These are phyloP conservation scores for Ptilodon capucinus DNA, from an alignment of 2,888 invertebrate species.

Conservation along the genomic window DNA sequence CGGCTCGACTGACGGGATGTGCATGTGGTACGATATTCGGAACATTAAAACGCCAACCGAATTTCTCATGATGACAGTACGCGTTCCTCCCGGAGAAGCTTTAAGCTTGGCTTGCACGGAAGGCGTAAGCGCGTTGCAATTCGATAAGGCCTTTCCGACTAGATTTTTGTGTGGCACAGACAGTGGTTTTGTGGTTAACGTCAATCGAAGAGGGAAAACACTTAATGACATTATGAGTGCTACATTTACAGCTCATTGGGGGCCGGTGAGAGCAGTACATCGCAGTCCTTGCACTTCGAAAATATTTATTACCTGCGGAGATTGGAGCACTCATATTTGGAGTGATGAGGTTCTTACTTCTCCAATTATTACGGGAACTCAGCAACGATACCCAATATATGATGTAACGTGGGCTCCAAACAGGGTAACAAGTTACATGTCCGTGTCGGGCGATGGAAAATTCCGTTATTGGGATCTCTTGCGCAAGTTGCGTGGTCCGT, in stretches of 20 bases:
- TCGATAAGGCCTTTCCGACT: slow-evolving; percentile 86
- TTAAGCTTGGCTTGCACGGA: slow-evolving; percentile 75
- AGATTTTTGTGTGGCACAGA: slow-evolving; percentile 66
- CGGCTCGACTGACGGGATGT: slow-evolving; percentile 83
- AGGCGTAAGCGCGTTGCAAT: slow-evolving; percentile 85
- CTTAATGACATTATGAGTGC: slow-evolving; percentile 82
- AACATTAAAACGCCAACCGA: slow-evolving; percentile 82
- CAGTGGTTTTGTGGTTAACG: slow-evolving; percentile 73
- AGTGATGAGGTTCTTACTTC: slow-evolving; percentile 83
- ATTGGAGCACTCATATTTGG: slow-evolving; percentile 85
- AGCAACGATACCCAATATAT: slow-evolving; percentile 42
- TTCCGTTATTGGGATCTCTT: slow-evolving; percentile 91
- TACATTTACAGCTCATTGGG: slow-evolving; percentile 78
- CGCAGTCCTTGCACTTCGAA: slow-evolving; percentile 85
- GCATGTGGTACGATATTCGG: slow-evolving; percentile 86
- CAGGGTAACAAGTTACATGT: slow-evolving; percentile 63
- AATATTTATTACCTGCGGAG: slow-evolving; percentile 86
- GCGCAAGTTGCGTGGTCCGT: slow-evolving; percentile 86
- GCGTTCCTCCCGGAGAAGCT: slow-evolving; percentile 63
- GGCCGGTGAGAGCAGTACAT: slow-evolving; percentile 84
- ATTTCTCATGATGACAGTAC: slow-evolving; percentile 82
- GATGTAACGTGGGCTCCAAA: slow-evolving; percentile 57
- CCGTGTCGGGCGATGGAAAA: slow-evolving; percentile 81
- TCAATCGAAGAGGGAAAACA: slow-evolving; percentile 86
- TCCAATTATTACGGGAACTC: slow-evolving; percentile 50